Conservation (phyloP, 1,140 invertebrate species). For the Cotesia typhae region DNA sequence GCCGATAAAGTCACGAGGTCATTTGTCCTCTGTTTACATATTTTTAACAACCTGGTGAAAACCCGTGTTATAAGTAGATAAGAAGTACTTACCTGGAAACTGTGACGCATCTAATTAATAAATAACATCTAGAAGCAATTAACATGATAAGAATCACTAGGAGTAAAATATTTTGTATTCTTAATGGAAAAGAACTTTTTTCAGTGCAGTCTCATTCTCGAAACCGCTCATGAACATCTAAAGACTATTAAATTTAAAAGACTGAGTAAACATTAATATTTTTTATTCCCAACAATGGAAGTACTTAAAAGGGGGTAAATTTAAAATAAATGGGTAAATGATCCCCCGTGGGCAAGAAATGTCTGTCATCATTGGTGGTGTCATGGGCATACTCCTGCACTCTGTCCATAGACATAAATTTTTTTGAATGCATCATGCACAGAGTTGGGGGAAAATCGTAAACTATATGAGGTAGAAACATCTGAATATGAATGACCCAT, state of each 20-base stretch:
- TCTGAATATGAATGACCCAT: slow-evolving; percentile 47
- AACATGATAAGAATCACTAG: no score
- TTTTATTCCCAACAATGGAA: slow-evolving; percentile 16
- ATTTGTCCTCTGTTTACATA: no score
- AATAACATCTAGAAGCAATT: no score
- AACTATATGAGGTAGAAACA: slow-evolving; percentile 60
- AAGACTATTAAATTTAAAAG: not conserved
- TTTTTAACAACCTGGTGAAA: no score
- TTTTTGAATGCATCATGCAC: slow-evolving; percentile 23
- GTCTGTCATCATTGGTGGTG: slow-evolving; percentile 46
- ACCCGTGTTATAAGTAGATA: no score
- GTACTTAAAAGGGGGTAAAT: slow-evolving; percentile 39
- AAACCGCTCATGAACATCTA: not conserved
- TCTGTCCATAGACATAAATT: slow-evolving; percentile 45
- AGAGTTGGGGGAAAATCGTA: slow-evolving; percentile 47
- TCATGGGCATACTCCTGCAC: slow-evolving; percentile 47
- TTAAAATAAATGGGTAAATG: slow-evolving; percentile 56
- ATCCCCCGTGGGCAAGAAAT: slow-evolving; percentile 49
- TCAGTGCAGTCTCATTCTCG: slow-evolving; percentile 45
- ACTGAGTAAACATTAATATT: slow-evolving; percentile 31
- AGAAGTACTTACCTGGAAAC: no score
- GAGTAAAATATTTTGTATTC: no score
- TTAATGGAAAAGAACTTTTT: slow-evolving; percentile 26
- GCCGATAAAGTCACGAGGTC: no score
- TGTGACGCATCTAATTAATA: no score